Evolutionary conservation across 1,140 invertebrate species (phyloP).

Genomic region (Chlorops oryzae): DNA sequence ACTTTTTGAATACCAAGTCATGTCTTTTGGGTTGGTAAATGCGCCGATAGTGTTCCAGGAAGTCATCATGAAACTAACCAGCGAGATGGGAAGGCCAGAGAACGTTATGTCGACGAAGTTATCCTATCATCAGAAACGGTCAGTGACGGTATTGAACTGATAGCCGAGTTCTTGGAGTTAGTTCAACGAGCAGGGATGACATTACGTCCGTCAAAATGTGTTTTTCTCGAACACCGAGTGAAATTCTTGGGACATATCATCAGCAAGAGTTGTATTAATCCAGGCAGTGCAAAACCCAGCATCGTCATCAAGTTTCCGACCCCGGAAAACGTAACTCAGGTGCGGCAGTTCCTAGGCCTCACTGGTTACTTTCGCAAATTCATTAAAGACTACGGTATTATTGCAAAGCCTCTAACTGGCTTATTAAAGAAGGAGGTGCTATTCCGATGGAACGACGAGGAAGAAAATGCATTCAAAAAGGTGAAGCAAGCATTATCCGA

Average conservation of each 20-base stretch:
- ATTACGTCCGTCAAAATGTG: slow-evolving; percentile 4
- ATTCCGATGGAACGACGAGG: not conserved
- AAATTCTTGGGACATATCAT: slow-evolving; percentile 11
- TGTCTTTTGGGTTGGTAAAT: slow-evolving; percentile 50
- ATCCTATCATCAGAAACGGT: slow-evolving; percentile 12
- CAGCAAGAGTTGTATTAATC: not conserved
- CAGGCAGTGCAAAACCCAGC: too few relatives aligned
- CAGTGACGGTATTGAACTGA: slow-evolving; percentile 18
- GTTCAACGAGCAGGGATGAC: slow-evolving; percentile 14
- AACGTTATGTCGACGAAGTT: slow-evolving; percentile 19
- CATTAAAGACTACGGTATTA: too few relatives aligned
- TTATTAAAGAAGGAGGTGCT: too few relatives aligned
- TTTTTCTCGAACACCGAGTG: not conserved
- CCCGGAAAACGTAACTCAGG: too few relatives aligned
- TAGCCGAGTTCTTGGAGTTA: slow-evolving; percentile 18
- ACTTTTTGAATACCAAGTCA: slow-evolving; percentile 33
- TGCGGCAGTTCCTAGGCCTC: too few relatives aligned
- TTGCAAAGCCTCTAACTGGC: too few relatives aligned
- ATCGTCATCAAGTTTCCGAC: too few relatives aligned
- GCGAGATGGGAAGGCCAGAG: slow-evolving; percentile 17
- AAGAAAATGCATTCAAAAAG: not conserved
- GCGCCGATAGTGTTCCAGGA: slow-evolving; percentile 31
- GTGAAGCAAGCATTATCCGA: not conserved
- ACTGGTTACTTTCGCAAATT: too few relatives aligned
- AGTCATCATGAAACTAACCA: slow-evolving; percentile 38